Percentiles rank a stretch among this genome's conserved stretches.
These are phyloP conservation scores for Anabacerthia variegaticeps DNA, from an alignment of 2,797 vertebrate genomes.

Conservation along the genomic window DNA sequence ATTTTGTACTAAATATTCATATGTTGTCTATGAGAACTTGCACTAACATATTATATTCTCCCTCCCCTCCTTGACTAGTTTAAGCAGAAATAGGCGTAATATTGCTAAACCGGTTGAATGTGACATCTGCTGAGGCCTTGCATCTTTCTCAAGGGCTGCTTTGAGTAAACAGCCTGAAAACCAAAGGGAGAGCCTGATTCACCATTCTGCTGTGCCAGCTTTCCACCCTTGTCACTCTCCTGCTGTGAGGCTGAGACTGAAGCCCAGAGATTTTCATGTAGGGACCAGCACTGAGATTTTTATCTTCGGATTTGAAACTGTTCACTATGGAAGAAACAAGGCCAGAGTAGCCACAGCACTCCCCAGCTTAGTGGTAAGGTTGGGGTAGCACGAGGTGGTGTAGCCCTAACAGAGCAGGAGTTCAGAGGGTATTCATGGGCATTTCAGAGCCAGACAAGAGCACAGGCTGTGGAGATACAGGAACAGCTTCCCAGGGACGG, in stretches of 20 bases:
- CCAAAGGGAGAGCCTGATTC: conserved; percentile 51
- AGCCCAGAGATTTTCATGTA: not conserved
- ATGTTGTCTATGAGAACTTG: conserved; percentile 39
- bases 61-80: not conserved
- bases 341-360: not conserved
- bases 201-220: conserved; percentile 22
- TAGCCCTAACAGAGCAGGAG: not conserved
- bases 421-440: not conserved
- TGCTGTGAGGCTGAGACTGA: not conserved
- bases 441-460: not conserved
- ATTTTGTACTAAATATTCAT: conserved; percentile 68
- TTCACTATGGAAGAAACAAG: not conserved
- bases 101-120: conserved; percentile 57
- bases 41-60: not conserved
- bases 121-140: conserved; percentile 26
- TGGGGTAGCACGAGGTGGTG: not conserved
- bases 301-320: not conserved
- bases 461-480: not conserved
- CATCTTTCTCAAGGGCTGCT: conserved; percentile 58
- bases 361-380: not conserved
- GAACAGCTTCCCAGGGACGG: not conserved
- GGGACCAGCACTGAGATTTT: not conserved
- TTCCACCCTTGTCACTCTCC: conserved; percentile 24
- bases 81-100: conserved; percentile 29
- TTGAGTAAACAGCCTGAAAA: conserved; percentile 53